Evolutionary conservation across 2,888 invertebrate species (phyloP).

Genomic region (Apodemia mormo): DNA sequence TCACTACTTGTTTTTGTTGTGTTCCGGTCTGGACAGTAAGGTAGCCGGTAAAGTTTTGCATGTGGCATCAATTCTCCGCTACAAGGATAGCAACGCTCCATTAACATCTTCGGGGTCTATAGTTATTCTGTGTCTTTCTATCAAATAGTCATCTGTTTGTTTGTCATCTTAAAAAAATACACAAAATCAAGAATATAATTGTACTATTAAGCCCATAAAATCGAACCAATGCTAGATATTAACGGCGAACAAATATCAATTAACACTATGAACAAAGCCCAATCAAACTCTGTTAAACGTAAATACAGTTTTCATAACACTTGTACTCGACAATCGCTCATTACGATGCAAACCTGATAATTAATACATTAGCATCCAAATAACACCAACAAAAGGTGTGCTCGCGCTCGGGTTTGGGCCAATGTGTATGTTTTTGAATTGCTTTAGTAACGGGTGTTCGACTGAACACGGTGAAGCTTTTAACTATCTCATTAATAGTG

Average conservation of each 20-base stretch:
- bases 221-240: neutral
- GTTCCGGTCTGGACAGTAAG: too few relatives aligned
- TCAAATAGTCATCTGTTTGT: too few relatives aligned
- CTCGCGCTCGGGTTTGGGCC: constrained; percentile 28
- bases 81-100: too few relatives aligned
- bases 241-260: constrained; percentile 29
- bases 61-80: too few relatives aligned
- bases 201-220: neutral
- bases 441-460: neutral
- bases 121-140: too few relatives aligned
- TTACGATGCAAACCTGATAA: constrained; percentile 76
- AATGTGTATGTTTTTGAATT: constrained; percentile 22
- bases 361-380: constrained; percentile 79
- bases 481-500: neutral
- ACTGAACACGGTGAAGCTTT: constrained; percentile 22
- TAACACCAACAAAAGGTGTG: constrained; percentile 72
- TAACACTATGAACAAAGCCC: constrained; percentile 48
- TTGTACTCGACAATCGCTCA: constrained; percentile 46
- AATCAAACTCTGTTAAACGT: constrained; percentile 61
- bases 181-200: neutral
- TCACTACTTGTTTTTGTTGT: too few relatives aligned
- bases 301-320: constrained; percentile 74
- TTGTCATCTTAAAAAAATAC: neutral
- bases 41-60: too few relatives aligned
- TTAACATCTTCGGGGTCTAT: too few relatives aligned